Percentiles rank a stretch among this genome's conserved stretches.
These are phyloP conservation scores for Dendrolimus houi DNA, from an alignment of 2,888 invertebrate genomes.

Conservation along the genomic window DNA sequence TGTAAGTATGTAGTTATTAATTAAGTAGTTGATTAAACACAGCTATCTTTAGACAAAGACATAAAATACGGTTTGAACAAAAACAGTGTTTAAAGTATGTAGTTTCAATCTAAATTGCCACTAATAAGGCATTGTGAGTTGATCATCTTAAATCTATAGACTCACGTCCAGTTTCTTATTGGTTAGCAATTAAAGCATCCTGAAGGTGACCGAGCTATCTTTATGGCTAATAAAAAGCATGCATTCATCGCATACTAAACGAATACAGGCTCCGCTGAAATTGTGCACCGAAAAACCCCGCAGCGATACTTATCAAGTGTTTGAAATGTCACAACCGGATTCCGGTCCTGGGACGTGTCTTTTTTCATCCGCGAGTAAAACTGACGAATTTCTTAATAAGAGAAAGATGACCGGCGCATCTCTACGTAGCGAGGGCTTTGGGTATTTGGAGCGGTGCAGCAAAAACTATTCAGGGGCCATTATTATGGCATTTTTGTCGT, in stretches of 20 bases:
- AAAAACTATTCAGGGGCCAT: slow-evolving; percentile 74
- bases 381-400: slow-evolving; percentile 77
- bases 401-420: slow-evolving; percentile 68
- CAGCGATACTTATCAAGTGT: slow-evolving; percentile 74
- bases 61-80: not conserved
- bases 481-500: slow-evolving; percentile 78
- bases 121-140: slow-evolving; percentile 30
- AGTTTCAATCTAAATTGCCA: slow-evolving; percentile 33
- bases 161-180: slow-evolving; percentile 46
- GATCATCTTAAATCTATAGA: not conserved
- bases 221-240: slow-evolving; percentile 49
- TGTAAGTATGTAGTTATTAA: too few species aligned
- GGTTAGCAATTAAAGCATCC: slow-evolving; percentile 63
- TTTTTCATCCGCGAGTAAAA: slow-evolving; percentile 63
- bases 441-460: slow-evolving; percentile 73
- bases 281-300: slow-evolving; percentile 58
- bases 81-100: slow-evolving; percentile 10
- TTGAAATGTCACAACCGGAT: slow-evolving; percentile 76
- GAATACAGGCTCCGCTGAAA: slow-evolving; percentile 62
- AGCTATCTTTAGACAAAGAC: not conserved
- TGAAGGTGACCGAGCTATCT: slow-evolving; percentile 70
- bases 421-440: slow-evolving; percentile 64
- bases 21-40: too few species aligned
- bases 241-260: slow-evolving; percentile 65
- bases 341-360: slow-evolving; percentile 54